A percentile compares a stretch with the other conserved stretches of the same genome.
phyloP scores from a whole-genome alignment of 2,888 invertebrate species.

The Drosophila gaucha region DNA sequence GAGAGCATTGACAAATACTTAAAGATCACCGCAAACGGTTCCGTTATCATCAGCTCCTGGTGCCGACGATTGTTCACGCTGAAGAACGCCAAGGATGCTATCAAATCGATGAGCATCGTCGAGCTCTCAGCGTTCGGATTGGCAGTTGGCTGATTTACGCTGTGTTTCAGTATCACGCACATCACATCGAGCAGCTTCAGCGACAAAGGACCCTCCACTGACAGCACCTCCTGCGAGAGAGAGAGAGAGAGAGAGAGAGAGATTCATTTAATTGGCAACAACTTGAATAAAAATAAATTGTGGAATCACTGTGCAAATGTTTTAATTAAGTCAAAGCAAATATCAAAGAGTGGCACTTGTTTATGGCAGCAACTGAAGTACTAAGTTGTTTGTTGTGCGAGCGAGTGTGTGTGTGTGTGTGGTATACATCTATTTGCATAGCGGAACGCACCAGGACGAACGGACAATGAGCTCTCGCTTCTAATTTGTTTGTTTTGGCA shows the following conservation, averaged over 20 bases:
- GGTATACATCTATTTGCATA: constrained; percentile 67
- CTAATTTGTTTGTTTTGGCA: constrained; percentile 75
- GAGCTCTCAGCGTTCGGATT: constrained; percentile 82
- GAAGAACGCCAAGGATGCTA: constrained; percentile 84
- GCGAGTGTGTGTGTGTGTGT: constrained; percentile 40
- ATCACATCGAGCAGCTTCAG: constrained; percentile 84
- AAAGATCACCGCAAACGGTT: constrained; percentile 83
- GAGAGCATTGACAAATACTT: constrained; percentile 84
- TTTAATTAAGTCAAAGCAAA: constrained; percentile 82
- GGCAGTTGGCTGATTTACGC: constrained; percentile 73
- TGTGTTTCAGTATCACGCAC: constrained; percentile 82
- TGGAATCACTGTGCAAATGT: constrained; percentile 73
- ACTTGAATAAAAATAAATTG: constrained; percentile 15
- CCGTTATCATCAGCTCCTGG: constrained; percentile 84
- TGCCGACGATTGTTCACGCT: constrained; percentile 84
- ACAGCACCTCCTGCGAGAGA: constrained; percentile 80
- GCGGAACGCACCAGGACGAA: constrained; percentile 52
- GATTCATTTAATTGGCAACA: constrained; percentile 68
- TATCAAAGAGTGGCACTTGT: constrained; percentile 73
- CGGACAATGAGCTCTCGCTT: constrained; percentile 55
- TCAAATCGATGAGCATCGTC: constrained; percentile 84
- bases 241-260: background rate
- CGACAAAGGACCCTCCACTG: constrained; percentile 79
- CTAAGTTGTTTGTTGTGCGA: constrained; percentile 58
- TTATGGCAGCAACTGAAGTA: constrained; percentile 60